Evolutionary conservation across 2,888 invertebrate species (phyloP), one percentile per base, ranked within the genome.

Genomic region (Eudemis profundana): DNA sequence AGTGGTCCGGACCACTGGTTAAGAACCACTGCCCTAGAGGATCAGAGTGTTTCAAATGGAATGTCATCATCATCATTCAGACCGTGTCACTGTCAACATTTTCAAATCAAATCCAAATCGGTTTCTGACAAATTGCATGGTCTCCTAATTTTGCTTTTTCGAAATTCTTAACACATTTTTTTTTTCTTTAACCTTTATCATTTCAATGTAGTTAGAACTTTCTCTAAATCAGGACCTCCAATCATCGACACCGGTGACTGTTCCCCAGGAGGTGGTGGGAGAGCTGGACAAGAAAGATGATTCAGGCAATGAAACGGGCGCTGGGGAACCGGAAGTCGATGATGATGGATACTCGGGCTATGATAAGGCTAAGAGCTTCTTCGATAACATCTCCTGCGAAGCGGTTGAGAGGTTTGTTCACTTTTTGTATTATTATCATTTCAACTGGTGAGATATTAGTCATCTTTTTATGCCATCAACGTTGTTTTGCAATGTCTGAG

Each of bases 331-430:
- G 12, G 97, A 97, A 79, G 94, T 94, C 8, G 96, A 96, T 70
- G 95, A 95, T 53, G 96, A 96, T 69, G 90, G 93, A 66, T 93
- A 94, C 72, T 94, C 94, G 68, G 97, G 94, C 81, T 99, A 99
- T 83, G 98, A 99, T 90, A 99, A 98, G 93, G 94, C 95, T 75
- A 98, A 98, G 92, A 99, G 99, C 71, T 99, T 99, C 95, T 99
- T 99, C 87, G 99, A 99, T 90, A 98, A 97, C 87, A 99, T 99
- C 82, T 99, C 98, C 74, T 99, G 99, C 86, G 99, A 99, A 86
- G 98, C 99, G 68, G 96, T 97, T 40, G 98, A 98, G 87, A 95
- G 98, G 89, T 95, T 89, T 76, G 77, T 27, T n/a, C n/a, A n/a
- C n/a, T n/a, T n/a, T n/a, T n/a, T n/a, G n/a, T n/a, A n/a, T n/a